These are phyloP conservation scores for Cyaniris semiargus DNA, from an alignment of 2,888 invertebrate genomes.

Conservation along the genomic window DNA sequence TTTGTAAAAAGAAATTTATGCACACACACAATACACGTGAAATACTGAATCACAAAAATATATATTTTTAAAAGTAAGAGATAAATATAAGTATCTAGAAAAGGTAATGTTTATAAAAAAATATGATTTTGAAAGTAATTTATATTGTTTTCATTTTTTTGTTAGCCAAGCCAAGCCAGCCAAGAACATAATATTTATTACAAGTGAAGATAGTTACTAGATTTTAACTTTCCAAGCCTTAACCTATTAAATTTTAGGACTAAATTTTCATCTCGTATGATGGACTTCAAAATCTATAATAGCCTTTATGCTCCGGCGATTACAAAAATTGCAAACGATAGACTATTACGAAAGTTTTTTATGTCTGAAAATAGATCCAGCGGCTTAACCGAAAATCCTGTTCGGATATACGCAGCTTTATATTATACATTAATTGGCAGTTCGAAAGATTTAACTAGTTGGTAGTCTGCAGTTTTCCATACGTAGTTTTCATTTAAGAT, in stretches of 20 bases:
- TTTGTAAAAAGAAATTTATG: too few species aligned
- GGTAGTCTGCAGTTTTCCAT: not conserved
- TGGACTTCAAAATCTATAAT: not conserved
- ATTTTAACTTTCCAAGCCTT: not conserved
- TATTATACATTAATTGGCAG: conserved; percentile 7
- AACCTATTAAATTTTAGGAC: not conserved
- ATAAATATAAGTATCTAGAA: too few species aligned
- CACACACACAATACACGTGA: too few species aligned
- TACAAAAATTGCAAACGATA: conserved; percentile 15
- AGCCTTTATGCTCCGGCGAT: not conserved
- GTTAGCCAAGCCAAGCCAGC: too few species aligned
- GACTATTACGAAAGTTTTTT: not conserved
- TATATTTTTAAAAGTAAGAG: too few species aligned
- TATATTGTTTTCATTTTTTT: too few species aligned
- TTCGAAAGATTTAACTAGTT: not conserved
- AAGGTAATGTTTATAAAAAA: too few species aligned
- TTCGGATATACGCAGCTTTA: not conserved
- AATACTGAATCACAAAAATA: too few species aligned
- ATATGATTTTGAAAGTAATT: too few species aligned
- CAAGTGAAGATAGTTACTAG: not conserved
- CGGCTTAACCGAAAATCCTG: not conserved
- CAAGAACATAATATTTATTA: too few species aligned
- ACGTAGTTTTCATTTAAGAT: too few species aligned
- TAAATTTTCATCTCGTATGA: not conserved
- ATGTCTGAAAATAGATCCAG: conserved; percentile 17